Base-by-base conservation (phyloP, 2,113 vertebrate species). In the Psilopsiagon aymara region DNA sequence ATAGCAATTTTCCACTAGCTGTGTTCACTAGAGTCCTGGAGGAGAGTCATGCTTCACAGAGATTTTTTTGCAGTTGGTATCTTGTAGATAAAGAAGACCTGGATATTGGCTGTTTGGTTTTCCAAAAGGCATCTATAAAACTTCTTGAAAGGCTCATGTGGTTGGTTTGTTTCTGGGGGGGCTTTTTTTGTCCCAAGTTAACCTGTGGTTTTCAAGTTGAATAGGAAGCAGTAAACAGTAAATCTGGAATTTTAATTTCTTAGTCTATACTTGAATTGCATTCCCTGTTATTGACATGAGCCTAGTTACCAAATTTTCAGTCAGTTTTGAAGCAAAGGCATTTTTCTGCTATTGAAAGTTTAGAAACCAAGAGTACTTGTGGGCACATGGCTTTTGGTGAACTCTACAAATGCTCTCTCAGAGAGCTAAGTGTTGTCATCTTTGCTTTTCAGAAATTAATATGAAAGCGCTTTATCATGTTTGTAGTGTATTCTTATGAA, bases 1-100 rank as follows among this genome's bases (percentile, higher is more conserved):
- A 4, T 16, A 66, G 14, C 3, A 2, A 12, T 46, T 60, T 51
- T 19, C 0, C 3, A 43, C 25, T 7, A 64, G 3, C 18, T 74
- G 1, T 35, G n/a, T 73, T 90, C 44, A 37, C 28, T 52, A 46
- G 52, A 94, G 67, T 88, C 15, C 11, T 88, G 31, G 62, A 24
- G 29, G 0, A 1, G 1, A 52, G 9, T 71, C 13, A 14, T 52
- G 33, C 21, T 64, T 94, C 25, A 8, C 5, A 29, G 55, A 51
- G 12, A 13, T 49, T 29, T 78, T 29, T 78, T 91, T 19, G 13
- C 24, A 69, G 53, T 2, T 84, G 39, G 3, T 81, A 46, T 46
- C 28, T 51, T 46, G 1, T 68, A 49, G 49, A 19, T 52, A 19
- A 74, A 70, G 62, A 49, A 17, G 10, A 51, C 31, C 29, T 82